A percentile compares a stretch with the other conserved stretches of the same genome.
phyloP scores from a whole-genome alignment of 2,797 vertebrate species.

The Semotilus atromaculatus region DNA sequence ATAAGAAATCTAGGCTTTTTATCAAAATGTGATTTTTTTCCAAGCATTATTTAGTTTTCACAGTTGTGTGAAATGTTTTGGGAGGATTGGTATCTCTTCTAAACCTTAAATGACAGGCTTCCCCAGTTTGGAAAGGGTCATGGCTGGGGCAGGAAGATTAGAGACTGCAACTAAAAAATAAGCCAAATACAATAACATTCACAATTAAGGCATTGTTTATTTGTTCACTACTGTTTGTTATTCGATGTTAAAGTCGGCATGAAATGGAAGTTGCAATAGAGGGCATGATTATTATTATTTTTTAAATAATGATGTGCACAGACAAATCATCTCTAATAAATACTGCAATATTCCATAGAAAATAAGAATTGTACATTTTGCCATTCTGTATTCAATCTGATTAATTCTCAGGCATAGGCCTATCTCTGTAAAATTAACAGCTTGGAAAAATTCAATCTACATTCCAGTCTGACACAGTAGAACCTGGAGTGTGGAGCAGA shows the following conservation, averaged over 20 bases:
- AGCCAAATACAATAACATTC: conserved; percentile 29
- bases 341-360: not conserved
- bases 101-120: conserved; percentile 22
- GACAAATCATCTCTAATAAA: not conserved
- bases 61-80: not conserved
- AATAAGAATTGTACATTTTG: not conserved
- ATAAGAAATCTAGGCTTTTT: not conserved
- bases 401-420: not conserved
- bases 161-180: conserved; percentile 41
- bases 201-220: not conserved
- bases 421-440: not conserved
- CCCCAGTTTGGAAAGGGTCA: not conserved
- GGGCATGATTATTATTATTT: no score
- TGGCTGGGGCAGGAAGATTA: conserved; percentile 38
- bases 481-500: not conserved
- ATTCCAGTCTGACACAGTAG: not conserved
- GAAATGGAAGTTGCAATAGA: not conserved
- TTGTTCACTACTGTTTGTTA: not conserved
- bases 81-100: conserved; percentile 5
- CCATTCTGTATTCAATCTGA: not conserved
- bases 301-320: no score
- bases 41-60: not conserved
- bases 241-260: not conserved
- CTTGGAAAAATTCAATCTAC: conserved; percentile 4
- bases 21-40: not conserved